Conservation (phyloP, 2,113 vertebrate genomes). For the Leptodactylus fuscus region DNA sequence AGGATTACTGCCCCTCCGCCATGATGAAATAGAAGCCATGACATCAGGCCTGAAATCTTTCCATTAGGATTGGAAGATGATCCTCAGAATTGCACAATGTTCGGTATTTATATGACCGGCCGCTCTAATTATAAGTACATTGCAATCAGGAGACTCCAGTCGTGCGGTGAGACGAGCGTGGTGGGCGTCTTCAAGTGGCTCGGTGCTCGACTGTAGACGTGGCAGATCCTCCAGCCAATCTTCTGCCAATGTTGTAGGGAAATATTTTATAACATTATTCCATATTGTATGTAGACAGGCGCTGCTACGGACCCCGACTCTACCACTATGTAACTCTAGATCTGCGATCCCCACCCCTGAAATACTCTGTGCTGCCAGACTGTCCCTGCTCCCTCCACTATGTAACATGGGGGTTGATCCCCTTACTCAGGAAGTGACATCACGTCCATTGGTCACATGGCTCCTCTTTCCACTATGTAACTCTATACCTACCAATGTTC, state of each 20-base stretch:
- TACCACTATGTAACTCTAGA: too few species aligned
- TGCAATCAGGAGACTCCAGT: not conserved
- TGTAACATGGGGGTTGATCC: too few species aligned
- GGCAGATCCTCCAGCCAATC: not conserved
- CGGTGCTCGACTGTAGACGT: not conserved
- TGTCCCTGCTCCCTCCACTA: not conserved
- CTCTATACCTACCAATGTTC: too few species aligned
- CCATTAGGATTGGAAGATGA: constrained; percentile 15
- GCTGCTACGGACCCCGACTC: too few species aligned
- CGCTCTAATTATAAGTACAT: not conserved
- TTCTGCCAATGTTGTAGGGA: not conserved
- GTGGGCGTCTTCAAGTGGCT: not conserved
- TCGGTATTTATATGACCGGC: constrained; percentile 22
- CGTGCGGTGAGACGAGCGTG: not conserved
- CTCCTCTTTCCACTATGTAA: not conserved
- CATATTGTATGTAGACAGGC: too few species aligned
- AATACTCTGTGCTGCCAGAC: not conserved
- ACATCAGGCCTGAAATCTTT: constrained; percentile 30
- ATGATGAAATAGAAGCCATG: constrained; percentile 21
- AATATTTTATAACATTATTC: too few species aligned
- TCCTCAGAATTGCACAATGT: not conserved
- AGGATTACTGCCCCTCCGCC: not conserved
- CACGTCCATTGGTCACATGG: too few species aligned
- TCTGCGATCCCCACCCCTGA: too few species aligned
- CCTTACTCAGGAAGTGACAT: too few species aligned